These are phyloP conservation scores for Prionailurus bengalensis DNA, from an alignment of 2,113 vertebrate genomes.

Conservation along the genomic window DNA sequence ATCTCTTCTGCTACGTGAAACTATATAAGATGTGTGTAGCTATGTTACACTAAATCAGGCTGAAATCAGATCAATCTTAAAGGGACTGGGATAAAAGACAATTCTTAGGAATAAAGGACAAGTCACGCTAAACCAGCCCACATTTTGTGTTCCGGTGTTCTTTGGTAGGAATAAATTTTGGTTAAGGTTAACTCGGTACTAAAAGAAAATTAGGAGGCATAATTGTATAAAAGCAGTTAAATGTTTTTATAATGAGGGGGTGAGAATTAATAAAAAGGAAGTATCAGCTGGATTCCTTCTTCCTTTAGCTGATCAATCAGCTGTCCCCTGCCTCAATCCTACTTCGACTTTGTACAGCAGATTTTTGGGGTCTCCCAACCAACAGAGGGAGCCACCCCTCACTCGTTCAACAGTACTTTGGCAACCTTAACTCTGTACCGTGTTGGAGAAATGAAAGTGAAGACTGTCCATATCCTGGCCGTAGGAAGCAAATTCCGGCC, in stretches of 20 bases:
- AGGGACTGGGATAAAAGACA: not conserved
- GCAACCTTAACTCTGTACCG: fast-evolving
- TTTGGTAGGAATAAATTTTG: not conserved
- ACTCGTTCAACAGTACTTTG: not conserved
- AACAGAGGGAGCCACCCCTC: not conserved
- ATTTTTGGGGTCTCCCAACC: not conserved
- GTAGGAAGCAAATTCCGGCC: not conserved
- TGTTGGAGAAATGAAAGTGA: not conserved
- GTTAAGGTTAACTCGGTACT: not conserved
- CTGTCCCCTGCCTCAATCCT: not conserved
- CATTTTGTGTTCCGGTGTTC: not conserved
- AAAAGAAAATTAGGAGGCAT: not conserved
- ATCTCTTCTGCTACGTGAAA: not conserved
- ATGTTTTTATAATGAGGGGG: no score
- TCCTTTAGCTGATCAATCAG: not conserved
- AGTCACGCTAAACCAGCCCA: not conserved
- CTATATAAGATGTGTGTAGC: not conserved
- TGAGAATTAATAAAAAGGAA: not conserved
- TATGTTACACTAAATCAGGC: not conserved
- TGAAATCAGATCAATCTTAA: not conserved
- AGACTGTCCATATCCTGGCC: fast-evolving
- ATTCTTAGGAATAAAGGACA: not conserved
- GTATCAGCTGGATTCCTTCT: not conserved
- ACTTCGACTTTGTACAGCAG: not conserved
- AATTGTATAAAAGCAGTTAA: not conserved